Percentiles rank a stretch among this genome's conserved stretches.
Evolutionary conservation across 2,888 invertebrate genomes (phyloP).

Genomic region (Hypercompe scribonia): DNA sequence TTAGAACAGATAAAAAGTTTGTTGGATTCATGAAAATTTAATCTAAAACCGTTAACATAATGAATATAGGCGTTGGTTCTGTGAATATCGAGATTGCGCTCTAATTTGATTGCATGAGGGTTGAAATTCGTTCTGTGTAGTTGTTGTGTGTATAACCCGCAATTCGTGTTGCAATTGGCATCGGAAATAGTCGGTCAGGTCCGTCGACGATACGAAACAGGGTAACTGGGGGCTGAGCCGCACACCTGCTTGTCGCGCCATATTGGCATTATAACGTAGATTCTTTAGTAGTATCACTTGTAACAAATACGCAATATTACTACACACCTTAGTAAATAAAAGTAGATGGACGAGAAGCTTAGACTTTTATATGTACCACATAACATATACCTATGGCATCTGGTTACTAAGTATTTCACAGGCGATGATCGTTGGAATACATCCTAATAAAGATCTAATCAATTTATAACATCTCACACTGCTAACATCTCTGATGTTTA

Average conservation of each 20-base stretch:
- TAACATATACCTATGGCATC: constrained; percentile 17
- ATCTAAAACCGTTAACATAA: constrained; percentile 68
- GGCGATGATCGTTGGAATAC: constrained; percentile 36
- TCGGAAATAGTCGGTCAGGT: constrained; percentile 62
- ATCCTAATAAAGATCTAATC: constrained; percentile 24
- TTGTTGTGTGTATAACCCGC: constrained; percentile 50
- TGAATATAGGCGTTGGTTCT: constrained; percentile 60
- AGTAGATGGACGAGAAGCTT: constrained; percentile 17
- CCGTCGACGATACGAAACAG: constrained; percentile 45
- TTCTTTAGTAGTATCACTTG: constrained; percentile 43
- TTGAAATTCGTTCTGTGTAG: constrained; percentile 29
- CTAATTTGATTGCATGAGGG: constrained; percentile 43
- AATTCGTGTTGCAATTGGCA: constrained; percentile 62
- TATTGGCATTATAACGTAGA: constrained; percentile 54
- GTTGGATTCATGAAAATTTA: constrained; percentile 63
- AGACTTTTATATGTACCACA: constrained; percentile 21
- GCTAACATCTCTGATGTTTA: constrained; percentile 12
- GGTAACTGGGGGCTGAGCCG: constrained; percentile 63
- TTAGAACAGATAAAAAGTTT: constrained; percentile 53
- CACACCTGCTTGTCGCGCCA: constrained; percentile 75
- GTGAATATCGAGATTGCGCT: constrained; percentile 45
- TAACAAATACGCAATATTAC: constrained; percentile 30
- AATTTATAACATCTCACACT: constrained; percentile 36
- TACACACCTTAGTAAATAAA: constrained; percentile 26
- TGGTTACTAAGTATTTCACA: constrained; percentile 25